phyloP scores from a whole-genome alignment of 1,140 invertebrate genomes.

The Trachymyrmex septentrionalis region DNA sequence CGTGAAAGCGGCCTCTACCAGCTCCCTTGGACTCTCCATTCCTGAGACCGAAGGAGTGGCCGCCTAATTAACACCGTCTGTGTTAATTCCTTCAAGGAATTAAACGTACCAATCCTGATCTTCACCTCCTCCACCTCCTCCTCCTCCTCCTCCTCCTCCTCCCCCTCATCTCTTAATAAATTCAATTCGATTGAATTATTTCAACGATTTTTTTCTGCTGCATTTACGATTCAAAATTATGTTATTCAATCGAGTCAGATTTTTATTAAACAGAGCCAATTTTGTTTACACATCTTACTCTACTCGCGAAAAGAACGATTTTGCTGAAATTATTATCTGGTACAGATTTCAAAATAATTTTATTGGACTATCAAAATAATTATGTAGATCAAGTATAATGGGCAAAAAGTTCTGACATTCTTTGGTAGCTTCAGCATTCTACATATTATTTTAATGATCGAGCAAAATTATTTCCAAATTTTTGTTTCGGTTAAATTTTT shows the following conservation, averaged over 20 bases:
- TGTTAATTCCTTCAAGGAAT: constrained; percentile 29
- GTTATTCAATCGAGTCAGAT: neutral
- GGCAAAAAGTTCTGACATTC: too few species aligned
- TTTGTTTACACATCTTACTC: neutral
- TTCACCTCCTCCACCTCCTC: neutral
- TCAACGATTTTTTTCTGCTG: neutral
- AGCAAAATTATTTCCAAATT: too few species aligned
- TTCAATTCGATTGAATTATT: neutral
- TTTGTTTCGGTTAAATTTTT: too few species aligned
- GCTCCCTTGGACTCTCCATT: constrained; percentile 13
- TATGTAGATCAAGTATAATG: too few species aligned
- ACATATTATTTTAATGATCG: too few species aligned
- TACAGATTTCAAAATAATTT: too few species aligned
- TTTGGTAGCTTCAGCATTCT: too few species aligned
- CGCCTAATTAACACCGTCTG: constrained; percentile 47
- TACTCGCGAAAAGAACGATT: too few species aligned
- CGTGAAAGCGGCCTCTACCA: neutral
- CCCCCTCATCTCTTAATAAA: neutral
- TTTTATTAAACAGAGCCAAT: neutral
- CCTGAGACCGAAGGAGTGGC: constrained; percentile 29
- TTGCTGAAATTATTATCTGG: too few species aligned
- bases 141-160: too few species aligned
- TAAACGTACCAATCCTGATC: neutral
- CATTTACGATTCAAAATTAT: neutral
- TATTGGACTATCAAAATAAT: too few species aligned